A percentile compares a stretch with the other conserved stretches of the same genome.
These are phyloP conservation scores for Poeciliopsis infans DNA, from an alignment of 2,797 vertebrate genomes.

Conservation along the genomic window DNA sequence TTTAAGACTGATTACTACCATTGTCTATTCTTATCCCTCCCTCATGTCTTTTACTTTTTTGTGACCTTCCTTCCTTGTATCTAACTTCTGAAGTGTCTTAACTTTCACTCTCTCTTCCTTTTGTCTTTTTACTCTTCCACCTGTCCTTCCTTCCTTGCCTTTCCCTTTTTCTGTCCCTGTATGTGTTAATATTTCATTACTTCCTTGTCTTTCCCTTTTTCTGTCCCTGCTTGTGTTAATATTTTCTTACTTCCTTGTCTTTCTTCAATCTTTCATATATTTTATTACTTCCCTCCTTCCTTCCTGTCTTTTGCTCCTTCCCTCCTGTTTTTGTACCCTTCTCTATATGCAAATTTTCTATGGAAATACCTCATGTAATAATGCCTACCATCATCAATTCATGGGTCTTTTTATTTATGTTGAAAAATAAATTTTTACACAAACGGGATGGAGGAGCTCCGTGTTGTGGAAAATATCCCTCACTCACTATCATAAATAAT, in stretches of 20 bases:
- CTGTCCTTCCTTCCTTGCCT: neutral
- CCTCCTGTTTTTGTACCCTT: neutral
- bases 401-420: neutral
- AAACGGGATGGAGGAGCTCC: neutral
- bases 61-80: neutral
- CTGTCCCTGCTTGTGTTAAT: neutral
- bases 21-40: neutral
- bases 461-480: neutral
- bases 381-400: neutral
- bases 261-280: neutral
- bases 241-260: neutral
- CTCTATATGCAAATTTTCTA: neutral
- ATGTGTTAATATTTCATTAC: neutral
- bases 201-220: neutral
- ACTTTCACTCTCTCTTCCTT: neutral
- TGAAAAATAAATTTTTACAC: neutral
- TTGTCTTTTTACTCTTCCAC: neutral
- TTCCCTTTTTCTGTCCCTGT: neutral
- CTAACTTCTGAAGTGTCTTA: neutral
- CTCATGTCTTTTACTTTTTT: too few species aligned
- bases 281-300: neutral
- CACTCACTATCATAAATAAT: neutral
- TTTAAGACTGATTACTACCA: neutral
- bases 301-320: neutral
- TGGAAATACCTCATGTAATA: neutral